Conservation (phyloP, 1,140 invertebrate genomes). For the Orchestia grillus region DNA sequence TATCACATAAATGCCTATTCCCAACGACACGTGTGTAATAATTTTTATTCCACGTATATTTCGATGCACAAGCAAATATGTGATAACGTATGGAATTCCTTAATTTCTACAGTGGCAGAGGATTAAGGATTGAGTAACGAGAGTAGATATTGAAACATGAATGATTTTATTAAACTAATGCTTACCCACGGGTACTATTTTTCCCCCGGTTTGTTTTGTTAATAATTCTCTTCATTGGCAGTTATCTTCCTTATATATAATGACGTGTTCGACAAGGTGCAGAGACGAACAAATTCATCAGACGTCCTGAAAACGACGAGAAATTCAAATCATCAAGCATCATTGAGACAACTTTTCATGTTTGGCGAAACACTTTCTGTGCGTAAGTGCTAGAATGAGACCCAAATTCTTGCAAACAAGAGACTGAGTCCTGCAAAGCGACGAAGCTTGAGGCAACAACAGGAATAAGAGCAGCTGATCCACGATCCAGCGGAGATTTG, state of each 20-base stretch:
- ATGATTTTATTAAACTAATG: no score
- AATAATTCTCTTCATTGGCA: no score
- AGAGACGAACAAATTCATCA: background rate
- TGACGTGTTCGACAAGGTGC: background rate
- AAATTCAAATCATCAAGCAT: background rate
- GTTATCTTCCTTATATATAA: background rate
- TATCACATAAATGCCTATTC: no score
- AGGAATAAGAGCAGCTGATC: background rate
- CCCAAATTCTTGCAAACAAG: background rate
- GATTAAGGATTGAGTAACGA: no score
- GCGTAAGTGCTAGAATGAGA: background rate
- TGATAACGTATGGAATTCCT: no score
- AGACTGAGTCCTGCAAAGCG: background rate
- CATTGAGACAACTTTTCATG: background rate
- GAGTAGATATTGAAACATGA: no score
- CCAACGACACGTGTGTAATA: no score
- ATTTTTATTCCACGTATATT: no score
- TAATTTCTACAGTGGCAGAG: no score
- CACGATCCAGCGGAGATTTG: constrained; percentile 27
- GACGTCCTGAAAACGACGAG: background rate
- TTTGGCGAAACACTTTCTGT: background rate
- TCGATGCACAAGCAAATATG: no score
- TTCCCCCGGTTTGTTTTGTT: no score
- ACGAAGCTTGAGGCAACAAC: constrained; percentile 18
- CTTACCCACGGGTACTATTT: no score